A percentile compares a stretch with the other conserved stretches of the same genome.
These are phyloP conservation scores for Lytechinus pictus DNA, from an alignment of 35 echinoderm and acorn worm genomes.

Conservation along the genomic window DNA sequence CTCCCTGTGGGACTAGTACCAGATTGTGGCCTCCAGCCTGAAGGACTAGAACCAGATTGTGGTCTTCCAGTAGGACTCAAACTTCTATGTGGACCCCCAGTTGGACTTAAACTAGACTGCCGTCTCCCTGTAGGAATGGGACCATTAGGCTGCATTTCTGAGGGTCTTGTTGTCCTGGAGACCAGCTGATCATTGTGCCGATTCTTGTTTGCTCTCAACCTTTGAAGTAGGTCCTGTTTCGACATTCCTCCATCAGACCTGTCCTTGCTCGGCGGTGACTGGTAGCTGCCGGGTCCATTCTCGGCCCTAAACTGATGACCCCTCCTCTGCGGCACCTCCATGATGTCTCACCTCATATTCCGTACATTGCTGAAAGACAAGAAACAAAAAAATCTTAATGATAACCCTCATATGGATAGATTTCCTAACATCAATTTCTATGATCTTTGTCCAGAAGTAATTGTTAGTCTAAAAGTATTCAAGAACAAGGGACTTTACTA, in stretches of 20 bases:
- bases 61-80: background rate
- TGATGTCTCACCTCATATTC: background rate
- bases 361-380: background rate
- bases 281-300: conserved; percentile 25
- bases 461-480: too few species aligned
- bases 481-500: too few species aligned
- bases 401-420: background rate
- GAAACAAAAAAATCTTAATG: background rate
- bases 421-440: too few species aligned
- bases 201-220: conserved; percentile 28
- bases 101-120: background rate
- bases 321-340: background rate
- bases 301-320: conserved; percentile 32
- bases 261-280: background rate
- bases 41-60: background rate
- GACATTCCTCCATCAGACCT: conserved; percentile 7
- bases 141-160: background rate
- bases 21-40: background rate
- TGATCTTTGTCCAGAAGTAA: too few species aligned
- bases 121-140: background rate
- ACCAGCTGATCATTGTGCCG: background rate
- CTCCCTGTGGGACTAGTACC: background rate
- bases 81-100: background rate
- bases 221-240: conserved; percentile 33
- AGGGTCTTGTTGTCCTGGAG: background rate